A percentile compares a stretch with the other conserved stretches of the same genome.
phyloP scores from a whole-genome alignment of 2,113 vertebrate species.

The Desmodus rotundus region DNA sequence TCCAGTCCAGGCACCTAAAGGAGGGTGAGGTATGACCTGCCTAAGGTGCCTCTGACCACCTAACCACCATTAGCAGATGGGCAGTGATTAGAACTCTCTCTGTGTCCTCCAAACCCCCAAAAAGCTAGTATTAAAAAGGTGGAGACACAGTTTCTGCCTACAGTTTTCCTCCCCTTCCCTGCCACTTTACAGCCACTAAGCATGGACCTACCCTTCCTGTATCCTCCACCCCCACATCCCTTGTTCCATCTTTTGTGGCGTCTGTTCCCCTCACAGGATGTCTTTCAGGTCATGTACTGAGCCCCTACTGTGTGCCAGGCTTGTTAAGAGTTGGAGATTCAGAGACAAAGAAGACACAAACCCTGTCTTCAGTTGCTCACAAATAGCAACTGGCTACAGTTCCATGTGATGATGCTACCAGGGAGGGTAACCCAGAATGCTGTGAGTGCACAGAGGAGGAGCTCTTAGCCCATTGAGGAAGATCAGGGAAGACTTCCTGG shows the following conservation, averaged over 20 bases:
- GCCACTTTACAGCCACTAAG: not conserved
- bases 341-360: not conserved
- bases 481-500: not conserved
- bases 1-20: not conserved
- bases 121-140: not conserved
- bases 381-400: not conserved
- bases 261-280: not conserved
- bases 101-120: not conserved
- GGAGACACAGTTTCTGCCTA: not conserved
- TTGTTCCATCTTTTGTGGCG: not conserved
- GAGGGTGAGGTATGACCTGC: not conserved
- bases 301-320: not conserved
- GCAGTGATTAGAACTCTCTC: not conserved
- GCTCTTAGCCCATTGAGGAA: not conserved
- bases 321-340: not conserved
- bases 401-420: fast-evolving
- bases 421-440: not conserved
- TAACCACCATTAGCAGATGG: not conserved
- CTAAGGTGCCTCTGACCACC: not conserved
- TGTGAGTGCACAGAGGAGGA: not conserved
- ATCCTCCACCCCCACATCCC: too few species aligned
- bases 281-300: not conserved
- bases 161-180: not conserved
- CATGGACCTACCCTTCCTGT: not conserved
- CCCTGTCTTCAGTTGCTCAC: not conserved